Conservation (phyloP, 2,113 vertebrate species). For the Scophthalmus maximus region DNA sequence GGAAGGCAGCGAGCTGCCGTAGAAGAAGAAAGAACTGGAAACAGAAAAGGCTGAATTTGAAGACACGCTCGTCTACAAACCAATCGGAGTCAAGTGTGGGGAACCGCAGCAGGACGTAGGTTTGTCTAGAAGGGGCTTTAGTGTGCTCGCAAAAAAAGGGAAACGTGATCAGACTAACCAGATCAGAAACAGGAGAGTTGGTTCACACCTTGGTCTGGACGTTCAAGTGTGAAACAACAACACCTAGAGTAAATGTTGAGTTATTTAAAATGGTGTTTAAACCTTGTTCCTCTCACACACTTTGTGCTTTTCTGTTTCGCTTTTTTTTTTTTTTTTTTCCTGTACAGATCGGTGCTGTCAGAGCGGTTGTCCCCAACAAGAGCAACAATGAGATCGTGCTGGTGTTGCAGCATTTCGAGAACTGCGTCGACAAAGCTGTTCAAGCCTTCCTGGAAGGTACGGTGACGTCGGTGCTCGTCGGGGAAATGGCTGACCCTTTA, state of each 20-base stretch:
- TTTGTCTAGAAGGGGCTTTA: no score
- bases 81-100: no score
- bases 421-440: constrained; percentile 92
- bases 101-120: no score
- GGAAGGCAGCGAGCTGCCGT: no score
- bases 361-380: constrained; percentile 94
- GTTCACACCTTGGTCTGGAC: no score
- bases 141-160: no score
- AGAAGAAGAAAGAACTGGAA: no score
- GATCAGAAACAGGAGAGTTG: no score
- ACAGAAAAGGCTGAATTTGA: no score
- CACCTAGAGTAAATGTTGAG: constrained; percentile 1
- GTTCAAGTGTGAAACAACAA: no score
- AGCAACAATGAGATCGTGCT: constrained; percentile 98
- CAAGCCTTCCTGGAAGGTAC: constrained; percentile 97
- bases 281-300: not conserved
- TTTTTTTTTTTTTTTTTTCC: not conserved
- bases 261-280: not conserved
- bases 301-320: not conserved
- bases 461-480: not conserved
- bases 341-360: constrained; percentile 90
- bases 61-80: no score
- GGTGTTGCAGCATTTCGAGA: constrained; percentile 96
- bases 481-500: not conserved
- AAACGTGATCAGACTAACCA: no score